These are phyloP conservation scores for Gastrophysa polygoni DNA, from an alignment of 2,888 invertebrate species.

Conservation along the genomic window DNA sequence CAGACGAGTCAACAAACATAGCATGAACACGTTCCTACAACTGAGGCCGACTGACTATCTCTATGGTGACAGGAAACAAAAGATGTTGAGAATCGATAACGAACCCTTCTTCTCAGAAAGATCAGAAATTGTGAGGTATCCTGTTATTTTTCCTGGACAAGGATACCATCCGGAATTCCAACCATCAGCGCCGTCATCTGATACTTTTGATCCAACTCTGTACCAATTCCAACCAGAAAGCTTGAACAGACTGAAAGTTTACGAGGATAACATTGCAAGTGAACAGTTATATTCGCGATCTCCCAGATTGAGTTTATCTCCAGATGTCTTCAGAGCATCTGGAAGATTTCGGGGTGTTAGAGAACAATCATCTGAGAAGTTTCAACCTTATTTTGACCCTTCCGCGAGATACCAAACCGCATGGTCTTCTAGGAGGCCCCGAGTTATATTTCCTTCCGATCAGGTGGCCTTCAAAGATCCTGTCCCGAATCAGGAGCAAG, in stretches of 20 bases:
- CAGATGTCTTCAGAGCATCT: constrained; percentile 42
- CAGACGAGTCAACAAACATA: constrained; percentile 26
- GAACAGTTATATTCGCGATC: constrained; percentile 27
- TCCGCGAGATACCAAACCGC: constrained; percentile 45
- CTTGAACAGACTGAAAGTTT: constrained; percentile 13
- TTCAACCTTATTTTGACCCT: constrained; percentile 47
- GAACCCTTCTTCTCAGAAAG: constrained; percentile 24
- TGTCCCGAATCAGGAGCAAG: constrained; percentile 42
- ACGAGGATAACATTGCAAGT: neutral
- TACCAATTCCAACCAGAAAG: neutral
- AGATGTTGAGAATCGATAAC: constrained; percentile 42
- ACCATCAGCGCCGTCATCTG: constrained; percentile 20
- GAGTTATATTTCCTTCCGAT: constrained; percentile 58
- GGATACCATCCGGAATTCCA: constrained; percentile 19
- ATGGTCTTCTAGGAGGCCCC: constrained; percentile 52
- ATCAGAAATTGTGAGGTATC: neutral
- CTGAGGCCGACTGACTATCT: constrained; percentile 15
- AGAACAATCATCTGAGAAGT: constrained; percentile 35
- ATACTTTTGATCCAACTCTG: neutral
- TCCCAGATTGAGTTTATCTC: constrained; percentile 34
- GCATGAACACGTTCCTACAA: constrained; percentile 4
- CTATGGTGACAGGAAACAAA: constrained; percentile 26
- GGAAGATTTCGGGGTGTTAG: constrained; percentile 41
- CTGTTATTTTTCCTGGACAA: constrained; percentile 26
- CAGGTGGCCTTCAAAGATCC: constrained; percentile 55